Conservation (phyloP, 2,797 vertebrate species). For the Pagetopsis macropterus region DNA sequence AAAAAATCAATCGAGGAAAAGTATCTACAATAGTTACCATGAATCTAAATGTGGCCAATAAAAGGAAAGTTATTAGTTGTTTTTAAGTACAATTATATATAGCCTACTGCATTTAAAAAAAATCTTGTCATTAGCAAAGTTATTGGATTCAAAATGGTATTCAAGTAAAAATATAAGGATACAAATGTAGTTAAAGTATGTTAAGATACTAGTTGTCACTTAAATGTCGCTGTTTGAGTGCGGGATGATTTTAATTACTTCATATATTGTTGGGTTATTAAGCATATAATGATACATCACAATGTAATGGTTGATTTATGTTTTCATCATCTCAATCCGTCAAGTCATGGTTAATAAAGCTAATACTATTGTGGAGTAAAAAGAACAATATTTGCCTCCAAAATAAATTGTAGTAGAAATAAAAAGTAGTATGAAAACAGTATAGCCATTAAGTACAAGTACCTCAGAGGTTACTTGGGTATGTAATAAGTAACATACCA, state of each 20-base stretch:
- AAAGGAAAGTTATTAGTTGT: neutral
- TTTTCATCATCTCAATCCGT: neutral
- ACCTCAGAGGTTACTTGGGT: no score
- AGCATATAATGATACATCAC: neutral
- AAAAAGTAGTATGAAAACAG: neutral
- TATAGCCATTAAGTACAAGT: neutral
- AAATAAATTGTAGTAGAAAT: neutral
- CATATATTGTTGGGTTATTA: neutral
- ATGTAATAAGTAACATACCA: neutral
- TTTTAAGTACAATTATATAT: neutral
- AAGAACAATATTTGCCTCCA: neutral
- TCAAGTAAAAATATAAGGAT: no score
- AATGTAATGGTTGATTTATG: neutral
- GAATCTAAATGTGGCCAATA: neutral
- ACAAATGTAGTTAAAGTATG: no score
- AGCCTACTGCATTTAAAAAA: no score
- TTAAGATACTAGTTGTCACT: neutral
- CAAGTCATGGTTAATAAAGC: neutral
- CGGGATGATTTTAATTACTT: neutral
- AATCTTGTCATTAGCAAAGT: neutral
- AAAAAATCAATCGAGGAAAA: conserved; percentile 21
- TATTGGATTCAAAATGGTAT: neutral
- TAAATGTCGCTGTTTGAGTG: neutral
- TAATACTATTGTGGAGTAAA: neutral
- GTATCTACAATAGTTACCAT: neutral